Conservation (phyloP, 2,888 invertebrate genomes). For the Lepidochrysops patricia region DNA sequence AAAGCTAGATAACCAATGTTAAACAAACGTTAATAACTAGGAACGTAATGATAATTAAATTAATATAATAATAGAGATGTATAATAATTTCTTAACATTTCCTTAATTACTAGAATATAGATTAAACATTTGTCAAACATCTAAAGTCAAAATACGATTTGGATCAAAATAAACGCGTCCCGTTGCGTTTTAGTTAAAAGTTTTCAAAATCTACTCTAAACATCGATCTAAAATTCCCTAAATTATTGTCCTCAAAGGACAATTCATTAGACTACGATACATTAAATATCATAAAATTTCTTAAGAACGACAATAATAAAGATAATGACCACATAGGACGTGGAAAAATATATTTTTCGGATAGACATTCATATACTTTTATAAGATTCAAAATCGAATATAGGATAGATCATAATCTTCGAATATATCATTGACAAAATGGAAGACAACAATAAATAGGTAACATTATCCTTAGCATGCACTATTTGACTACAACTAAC, state of each 20-base stretch:
- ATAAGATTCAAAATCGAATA: slow-evolving; percentile 12
- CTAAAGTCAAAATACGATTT: slow-evolving; percentile 19
- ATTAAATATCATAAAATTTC: background rate
- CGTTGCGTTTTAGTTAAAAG: slow-evolving; percentile 25
- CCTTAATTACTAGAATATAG: slow-evolving; percentile 17
- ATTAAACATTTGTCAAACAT: slow-evolving; percentile 17
- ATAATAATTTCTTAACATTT: slow-evolving; percentile 16
- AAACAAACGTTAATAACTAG: slow-evolving; percentile 2
- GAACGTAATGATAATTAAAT: slow-evolving; percentile 14
- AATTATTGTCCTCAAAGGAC: background rate
- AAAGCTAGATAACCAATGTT: slow-evolving; percentile 19
- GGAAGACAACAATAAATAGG: slow-evolving; percentile 55
- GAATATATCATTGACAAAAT: slow-evolving; percentile 32
- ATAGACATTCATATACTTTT: background rate
- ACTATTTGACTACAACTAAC: slow-evolving; percentile 21
- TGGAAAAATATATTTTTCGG: slow-evolving; percentile 2
- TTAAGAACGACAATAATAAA: background rate
- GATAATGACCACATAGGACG: background rate
- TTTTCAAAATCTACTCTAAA: slow-evolving; percentile 35
- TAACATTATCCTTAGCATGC: slow-evolving; percentile 25
- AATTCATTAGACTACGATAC: slow-evolving; percentile 11
- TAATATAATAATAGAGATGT: background rate
- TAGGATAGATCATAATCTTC: slow-evolving; percentile 6
- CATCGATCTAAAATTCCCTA: slow-evolving; percentile 20
- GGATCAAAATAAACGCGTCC: slow-evolving; percentile 27